Evolutionary conservation across 1,140 invertebrate species (phyloP).

Genomic region (Danaus plexippus): DNA sequence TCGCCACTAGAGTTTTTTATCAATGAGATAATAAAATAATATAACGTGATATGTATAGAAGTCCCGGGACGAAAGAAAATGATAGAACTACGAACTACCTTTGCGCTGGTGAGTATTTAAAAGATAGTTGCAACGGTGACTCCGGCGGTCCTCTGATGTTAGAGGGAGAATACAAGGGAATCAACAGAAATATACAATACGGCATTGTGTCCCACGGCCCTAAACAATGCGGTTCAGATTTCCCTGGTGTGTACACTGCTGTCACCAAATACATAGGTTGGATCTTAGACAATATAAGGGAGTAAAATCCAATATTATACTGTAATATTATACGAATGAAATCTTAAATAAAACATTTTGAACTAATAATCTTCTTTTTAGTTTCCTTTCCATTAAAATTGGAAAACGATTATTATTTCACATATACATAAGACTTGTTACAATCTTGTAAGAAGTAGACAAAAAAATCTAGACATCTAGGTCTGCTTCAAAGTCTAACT

Average conservation of each 20-base stretch:
- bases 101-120: constrained; percentile 20
- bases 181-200: constrained; percentile 19
- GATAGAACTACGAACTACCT: constrained; percentile 15
- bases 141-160: constrained; percentile 33
- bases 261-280: constrained; percentile 26
- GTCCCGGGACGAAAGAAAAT: background rate
- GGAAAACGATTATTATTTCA: too few species aligned
- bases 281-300: constrained; percentile 24
- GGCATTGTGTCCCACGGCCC: constrained; percentile 28
- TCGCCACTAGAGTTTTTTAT: background rate
- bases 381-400: too few species aligned
- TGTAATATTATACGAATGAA: background rate
- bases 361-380: too few species aligned
- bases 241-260: constrained; percentile 28
- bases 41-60: background rate
- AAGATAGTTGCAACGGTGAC: constrained; percentile 29
- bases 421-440: too few species aligned
- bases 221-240: constrained; percentile 15
- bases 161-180: constrained; percentile 10
- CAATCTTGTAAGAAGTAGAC: too few species aligned
- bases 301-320: background rate
- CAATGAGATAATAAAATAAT: too few species aligned
- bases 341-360: too few species aligned
- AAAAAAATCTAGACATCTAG: too few species aligned
- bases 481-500: too few species aligned